Percentiles rank a stretch among this genome's conserved stretches.
Evolutionary conservation across 2,888 invertebrate genomes (phyloP).

Genomic region (Gastracanthus pulcherrimus): DNA sequence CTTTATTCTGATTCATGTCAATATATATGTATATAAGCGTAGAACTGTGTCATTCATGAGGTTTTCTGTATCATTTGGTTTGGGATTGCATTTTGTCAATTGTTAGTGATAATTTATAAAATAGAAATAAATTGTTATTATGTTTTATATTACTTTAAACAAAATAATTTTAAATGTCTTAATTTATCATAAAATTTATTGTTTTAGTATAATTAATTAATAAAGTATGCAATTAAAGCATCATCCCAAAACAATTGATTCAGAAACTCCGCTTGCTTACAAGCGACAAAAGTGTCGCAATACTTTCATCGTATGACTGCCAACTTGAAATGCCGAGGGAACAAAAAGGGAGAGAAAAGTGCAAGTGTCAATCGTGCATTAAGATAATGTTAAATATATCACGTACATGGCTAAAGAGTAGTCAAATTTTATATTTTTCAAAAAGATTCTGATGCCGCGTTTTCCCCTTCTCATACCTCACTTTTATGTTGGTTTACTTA

Average conservation of each 20-base stretch:
- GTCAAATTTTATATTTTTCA: background rate
- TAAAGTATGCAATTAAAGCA: background rate
- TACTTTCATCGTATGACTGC: constrained; percentile 27
- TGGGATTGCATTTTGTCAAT: no score
- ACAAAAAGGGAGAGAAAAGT: background rate
- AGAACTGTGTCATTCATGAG: constrained; percentile 12
- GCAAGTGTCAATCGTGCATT: constrained; percentile 28
- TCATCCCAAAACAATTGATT: constrained; percentile 9
- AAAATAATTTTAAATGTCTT: no score
- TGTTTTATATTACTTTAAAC: no score
- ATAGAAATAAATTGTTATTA: no score
- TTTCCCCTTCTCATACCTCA: background rate
- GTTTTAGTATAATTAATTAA: constrained; percentile 35
- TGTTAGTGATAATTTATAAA: no score
- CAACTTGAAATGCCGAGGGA: background rate
- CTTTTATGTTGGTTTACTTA: constrained; percentile 18
- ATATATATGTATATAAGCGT: constrained; percentile 39
- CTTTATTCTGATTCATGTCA: constrained; percentile 9
- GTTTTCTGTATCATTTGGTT: no score
- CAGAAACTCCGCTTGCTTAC: background rate
- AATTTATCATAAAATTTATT: no score
- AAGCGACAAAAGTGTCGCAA: background rate
- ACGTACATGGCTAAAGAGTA: constrained; percentile 8
- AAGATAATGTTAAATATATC: background rate
- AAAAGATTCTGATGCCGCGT: constrained; percentile 1